These are phyloP conservation scores for Silurus meridionalis DNA, from an alignment of 2,113 vertebrate genomes.

Conservation along the genomic window DNA sequence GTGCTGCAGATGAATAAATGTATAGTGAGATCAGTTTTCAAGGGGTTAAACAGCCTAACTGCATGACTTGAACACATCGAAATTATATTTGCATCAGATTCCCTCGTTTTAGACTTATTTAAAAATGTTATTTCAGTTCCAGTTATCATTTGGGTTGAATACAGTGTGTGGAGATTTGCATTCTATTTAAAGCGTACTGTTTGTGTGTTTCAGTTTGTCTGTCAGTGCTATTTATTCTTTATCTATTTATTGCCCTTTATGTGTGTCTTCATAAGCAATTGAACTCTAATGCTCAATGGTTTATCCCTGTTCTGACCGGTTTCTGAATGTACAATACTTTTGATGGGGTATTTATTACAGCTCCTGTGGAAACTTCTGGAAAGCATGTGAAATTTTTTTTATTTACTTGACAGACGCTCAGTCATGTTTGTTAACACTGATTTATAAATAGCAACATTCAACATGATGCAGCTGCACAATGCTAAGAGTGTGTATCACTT, in stretches of 20 bases:
- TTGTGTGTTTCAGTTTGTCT: neutral
- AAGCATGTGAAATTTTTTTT: neutral
- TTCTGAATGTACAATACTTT: neutral
- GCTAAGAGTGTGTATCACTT: neutral
- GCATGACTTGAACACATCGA: too few relatives aligned
- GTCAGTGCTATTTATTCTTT: neutral
- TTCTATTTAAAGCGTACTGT: neutral
- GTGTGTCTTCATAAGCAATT: neutral
- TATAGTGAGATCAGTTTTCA: neutral
- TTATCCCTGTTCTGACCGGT: neutral
- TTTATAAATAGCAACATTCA: slow-evolving; percentile 20
- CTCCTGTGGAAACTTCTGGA: neutral
- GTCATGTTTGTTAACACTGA: slow-evolving; percentile 14
- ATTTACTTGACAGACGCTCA: neutral
- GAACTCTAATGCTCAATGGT: neutral
- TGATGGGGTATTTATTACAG: slow-evolving; percentile 20
- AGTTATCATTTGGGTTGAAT: too few relatives aligned
- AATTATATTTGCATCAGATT: too few relatives aligned
- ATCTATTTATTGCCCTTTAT: neutral
- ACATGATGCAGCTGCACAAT: neutral
- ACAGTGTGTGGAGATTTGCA: too few relatives aligned
- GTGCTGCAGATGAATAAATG: neutral
- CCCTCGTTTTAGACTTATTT: too few relatives aligned
- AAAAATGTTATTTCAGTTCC: too few relatives aligned
- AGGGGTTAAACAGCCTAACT: too few relatives aligned